Evolutionary conservation across 2,113 vertebrate genomes (phyloP).

Genomic region (Rynchops niger): DNA sequence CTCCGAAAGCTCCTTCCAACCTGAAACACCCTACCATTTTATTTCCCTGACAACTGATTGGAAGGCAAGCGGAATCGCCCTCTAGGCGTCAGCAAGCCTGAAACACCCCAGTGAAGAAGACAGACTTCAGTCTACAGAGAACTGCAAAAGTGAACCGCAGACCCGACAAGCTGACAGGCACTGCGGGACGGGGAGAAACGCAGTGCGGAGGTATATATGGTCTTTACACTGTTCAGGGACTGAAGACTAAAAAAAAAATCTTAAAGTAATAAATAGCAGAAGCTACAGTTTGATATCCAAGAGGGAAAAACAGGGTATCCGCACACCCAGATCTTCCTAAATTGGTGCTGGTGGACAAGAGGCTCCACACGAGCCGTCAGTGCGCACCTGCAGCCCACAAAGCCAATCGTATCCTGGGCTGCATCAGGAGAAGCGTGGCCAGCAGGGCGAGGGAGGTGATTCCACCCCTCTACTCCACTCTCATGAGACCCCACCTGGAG

Average conservation of each 20-base stretch:
- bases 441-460: too few relatives aligned
- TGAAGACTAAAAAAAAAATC: neutral
- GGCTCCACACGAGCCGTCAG: too few relatives aligned
- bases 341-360: neutral
- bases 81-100: neutral
- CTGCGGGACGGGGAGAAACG: neutral
- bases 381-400: too few relatives aligned
- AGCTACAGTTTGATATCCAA: neutral
- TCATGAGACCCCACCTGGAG: too few relatives aligned
- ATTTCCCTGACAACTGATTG: neutral
- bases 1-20: neutral
- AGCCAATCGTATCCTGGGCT: too few relatives aligned
- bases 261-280: neutral
- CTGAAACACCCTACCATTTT: neutral
- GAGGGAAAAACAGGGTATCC: neutral
- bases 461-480: too few relatives aligned
- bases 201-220: accelerated
- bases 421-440: too few relatives aligned
- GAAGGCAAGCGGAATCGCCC: neutral
- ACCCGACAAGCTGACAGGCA: neutral
- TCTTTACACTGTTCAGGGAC: neutral
- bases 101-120: neutral
- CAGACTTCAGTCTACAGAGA: neutral
- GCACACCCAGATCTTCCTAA: neutral
- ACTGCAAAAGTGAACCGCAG: neutral